A percentile compares a stretch with the other conserved stretches of the same genome.
These are phyloP conservation scores for Erythrolamprus reginae DNA, from an alignment of 2,113 vertebrate species.

Conservation along the genomic window DNA sequence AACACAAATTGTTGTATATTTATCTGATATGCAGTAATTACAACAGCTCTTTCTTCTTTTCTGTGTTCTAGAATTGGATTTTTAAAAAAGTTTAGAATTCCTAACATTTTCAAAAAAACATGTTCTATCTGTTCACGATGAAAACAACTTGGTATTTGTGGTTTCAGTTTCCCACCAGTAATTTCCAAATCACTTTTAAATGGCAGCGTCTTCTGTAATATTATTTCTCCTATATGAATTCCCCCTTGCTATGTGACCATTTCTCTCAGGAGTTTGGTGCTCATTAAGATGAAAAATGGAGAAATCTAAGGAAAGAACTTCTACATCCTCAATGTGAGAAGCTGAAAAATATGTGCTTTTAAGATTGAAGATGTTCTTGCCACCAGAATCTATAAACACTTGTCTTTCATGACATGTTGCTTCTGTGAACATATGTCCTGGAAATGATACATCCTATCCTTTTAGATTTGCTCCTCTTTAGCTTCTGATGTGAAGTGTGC, in stretches of 20 bases:
- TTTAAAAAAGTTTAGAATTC: neutral
- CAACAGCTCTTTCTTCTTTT: neutral
- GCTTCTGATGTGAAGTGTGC: slow-evolving; percentile 7
- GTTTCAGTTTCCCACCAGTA: neutral
- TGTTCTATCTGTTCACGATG: neutral
- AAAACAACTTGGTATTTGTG: neutral
- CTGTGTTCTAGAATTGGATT: neutral
- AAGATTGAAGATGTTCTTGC: neutral
- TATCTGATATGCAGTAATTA: neutral
- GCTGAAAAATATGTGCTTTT: neutral
- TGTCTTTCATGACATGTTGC: neutral
- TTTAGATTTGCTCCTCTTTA: neutral
- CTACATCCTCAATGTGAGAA: neutral
- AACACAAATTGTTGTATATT: neutral
- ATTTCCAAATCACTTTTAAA: neutral
- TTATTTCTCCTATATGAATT: neutral
- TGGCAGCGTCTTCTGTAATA: neutral
- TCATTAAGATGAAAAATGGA: neutral
- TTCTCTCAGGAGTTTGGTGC: neutral
- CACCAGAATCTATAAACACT: slow-evolving; percentile 9
- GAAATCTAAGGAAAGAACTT: neutral
- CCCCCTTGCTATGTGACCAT: neutral
- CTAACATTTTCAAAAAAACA: neutral
- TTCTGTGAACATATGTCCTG: neutral
- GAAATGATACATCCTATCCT: neutral